A percentile compares a stretch with the other conserved stretches of the same genome.
Conservation (phyloP, 2,888 invertebrate genomes). For the Catocala sponsa region DNA sequence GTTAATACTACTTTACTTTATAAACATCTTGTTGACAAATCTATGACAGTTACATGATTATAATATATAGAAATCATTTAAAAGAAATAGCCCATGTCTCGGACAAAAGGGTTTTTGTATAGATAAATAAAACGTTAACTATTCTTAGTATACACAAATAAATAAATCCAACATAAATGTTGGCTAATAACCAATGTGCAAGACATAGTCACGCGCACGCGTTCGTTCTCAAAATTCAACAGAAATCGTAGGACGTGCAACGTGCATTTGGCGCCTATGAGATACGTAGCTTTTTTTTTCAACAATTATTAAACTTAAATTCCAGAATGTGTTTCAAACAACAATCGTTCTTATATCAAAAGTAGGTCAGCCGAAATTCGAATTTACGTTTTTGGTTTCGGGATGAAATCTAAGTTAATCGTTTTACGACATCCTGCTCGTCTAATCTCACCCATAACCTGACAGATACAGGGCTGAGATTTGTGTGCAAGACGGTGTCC, state of each 20-base stretch:
- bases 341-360: slow-evolving; percentile 52
- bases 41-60: too few relatives aligned
- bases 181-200: slow-evolving; percentile 44
- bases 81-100: neutral
- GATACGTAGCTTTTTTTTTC: slow-evolving; percentile 77
- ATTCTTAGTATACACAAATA: slow-evolving; percentile 29
- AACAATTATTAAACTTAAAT: slow-evolving; percentile 81
- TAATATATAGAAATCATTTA: too few relatives aligned
- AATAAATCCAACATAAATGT: slow-evolving; percentile 27
- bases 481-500: slow-evolving; percentile 57
- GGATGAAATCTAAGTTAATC: slow-evolving; percentile 83
- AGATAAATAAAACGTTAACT: slow-evolving; percentile 27
- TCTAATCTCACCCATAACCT: slow-evolving; percentile 38
- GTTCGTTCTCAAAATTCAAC: slow-evolving; percentile 68
- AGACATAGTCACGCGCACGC: slow-evolving; percentile 49
- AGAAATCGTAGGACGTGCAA: slow-evolving; percentile 74
- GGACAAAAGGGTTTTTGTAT: slow-evolving; percentile 6
- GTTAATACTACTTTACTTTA: too few relatives aligned
- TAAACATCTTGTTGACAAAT: too few relatives aligned
- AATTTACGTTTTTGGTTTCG: slow-evolving; percentile 43
- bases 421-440: slow-evolving; percentile 53
- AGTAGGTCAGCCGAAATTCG: slow-evolving; percentile 51
- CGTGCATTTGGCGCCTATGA: slow-evolving; percentile 84
- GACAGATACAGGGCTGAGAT: slow-evolving; percentile 52
- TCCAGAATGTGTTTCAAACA: slow-evolving; percentile 59